Percentiles rank a stretch among this genome's conserved stretches.
Evolutionary conservation across 2,113 vertebrate species (phyloP).

Genomic region (Aramus guarauna): DNA sequence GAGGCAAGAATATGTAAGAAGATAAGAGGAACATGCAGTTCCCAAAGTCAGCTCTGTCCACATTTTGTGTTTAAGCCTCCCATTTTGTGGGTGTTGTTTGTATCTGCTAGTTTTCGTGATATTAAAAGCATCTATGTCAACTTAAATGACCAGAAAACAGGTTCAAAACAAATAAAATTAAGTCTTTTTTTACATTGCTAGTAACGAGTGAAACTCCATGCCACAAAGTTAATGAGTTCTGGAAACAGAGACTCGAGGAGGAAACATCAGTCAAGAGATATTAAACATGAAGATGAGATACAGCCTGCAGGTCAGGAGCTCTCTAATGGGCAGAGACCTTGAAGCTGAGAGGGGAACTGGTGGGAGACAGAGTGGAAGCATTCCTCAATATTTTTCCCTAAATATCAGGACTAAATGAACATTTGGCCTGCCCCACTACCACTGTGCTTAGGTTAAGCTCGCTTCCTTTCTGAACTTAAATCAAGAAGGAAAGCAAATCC

Average conservation of each 20-base stretch:
- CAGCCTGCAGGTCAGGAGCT: not conserved
- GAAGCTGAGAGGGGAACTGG: not conserved
- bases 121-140: not conserved
- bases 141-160: not conserved
- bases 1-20: not conserved
- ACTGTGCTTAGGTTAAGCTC: not conserved
- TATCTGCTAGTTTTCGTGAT: not conserved
- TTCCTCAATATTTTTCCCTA: not conserved
- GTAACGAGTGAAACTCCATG: not conserved
- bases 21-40: not conserved
- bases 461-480: not conserved
- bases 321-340: not conserved
- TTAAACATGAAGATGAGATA: not conserved
- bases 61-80: not conserved
- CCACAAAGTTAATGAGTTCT: not conserved
- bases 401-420: not conserved
- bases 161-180: not conserved
- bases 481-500: not conserved
- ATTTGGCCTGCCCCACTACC: not conserved
- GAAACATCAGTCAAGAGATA: not conserved
- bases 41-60: not conserved
- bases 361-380: not conserved
- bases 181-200: not conserved
- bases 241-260: not conserved
- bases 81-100: not conserved